These are phyloP conservation scores for Hydractinia echinata DNA, from an alignment of 30 jellyfish, hydroid and myxozoan species.

Conservation along the genomic window DNA sequence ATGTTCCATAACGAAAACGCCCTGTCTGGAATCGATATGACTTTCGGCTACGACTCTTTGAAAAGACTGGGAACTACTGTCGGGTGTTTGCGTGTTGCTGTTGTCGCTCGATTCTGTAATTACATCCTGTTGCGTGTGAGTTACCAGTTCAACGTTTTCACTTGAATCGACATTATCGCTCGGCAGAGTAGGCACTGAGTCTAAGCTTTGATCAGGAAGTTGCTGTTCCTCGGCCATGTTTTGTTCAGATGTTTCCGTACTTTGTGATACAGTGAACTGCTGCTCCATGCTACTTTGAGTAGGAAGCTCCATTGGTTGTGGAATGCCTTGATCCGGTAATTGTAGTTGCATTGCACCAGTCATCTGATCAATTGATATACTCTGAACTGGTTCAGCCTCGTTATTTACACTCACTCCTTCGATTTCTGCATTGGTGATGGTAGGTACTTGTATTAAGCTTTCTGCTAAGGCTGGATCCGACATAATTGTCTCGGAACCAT, in stretches of 20 bases:
- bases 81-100: constrained; percentile 34
- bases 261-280: constrained; percentile 28
- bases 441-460: constrained; percentile 42
- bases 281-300: constrained; percentile 25
- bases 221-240: constrained; percentile 9
- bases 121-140: constrained; percentile 22
- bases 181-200: not conserved
- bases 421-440: constrained; percentile 38
- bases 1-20: constrained; percentile 39
- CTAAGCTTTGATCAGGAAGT: constrained; percentile 36
- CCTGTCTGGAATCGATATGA: constrained; percentile 21
- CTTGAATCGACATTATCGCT: constrained; percentile 20
- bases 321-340: constrained; percentile 34
- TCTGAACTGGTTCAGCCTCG: constrained; percentile 38
- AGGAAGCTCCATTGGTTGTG: constrained; percentile 27
- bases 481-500: constrained; percentile 48
- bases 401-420: constrained; percentile 18
- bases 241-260: constrained; percentile 17
- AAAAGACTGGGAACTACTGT: constrained; percentile 40
- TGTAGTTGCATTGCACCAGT: constrained; percentile 15
- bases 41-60: constrained; percentile 8
- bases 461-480: constrained; percentile 49
- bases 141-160: not conserved
- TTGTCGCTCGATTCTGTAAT: constrained; percentile 7
- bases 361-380: constrained; percentile 18